phyloP scores from a whole-genome alignment of 2,797 vertebrate genomes.

The Caiman crocodilus region DNA sequence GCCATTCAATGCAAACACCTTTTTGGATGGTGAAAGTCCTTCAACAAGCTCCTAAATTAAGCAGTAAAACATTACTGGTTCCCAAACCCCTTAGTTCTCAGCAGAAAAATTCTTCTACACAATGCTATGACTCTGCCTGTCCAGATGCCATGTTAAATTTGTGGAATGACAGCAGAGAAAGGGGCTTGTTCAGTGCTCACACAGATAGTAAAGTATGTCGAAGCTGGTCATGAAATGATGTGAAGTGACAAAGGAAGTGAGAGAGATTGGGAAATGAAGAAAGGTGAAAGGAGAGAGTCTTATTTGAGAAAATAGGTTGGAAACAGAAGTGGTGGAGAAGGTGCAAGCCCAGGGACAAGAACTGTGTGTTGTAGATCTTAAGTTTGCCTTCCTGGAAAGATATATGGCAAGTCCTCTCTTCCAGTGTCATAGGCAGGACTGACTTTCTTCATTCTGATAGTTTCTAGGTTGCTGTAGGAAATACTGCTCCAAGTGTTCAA shows the following conservation, averaged over 20 bases:
- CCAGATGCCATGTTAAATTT: rapidly evolving
- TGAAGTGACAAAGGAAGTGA: not conserved
- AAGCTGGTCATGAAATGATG: conserved; percentile 42
- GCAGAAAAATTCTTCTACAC: not conserved
- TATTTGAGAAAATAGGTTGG: not conserved
- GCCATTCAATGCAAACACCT: not conserved
- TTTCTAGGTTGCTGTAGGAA: not conserved
- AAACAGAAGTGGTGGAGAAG: not conserved
- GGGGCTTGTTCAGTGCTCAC: not conserved
- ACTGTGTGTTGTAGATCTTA: not conserved
- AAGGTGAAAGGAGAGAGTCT: not conserved
- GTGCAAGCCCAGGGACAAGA: not conserved
- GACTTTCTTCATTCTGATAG: not conserved
- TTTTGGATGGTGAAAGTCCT: not conserved
- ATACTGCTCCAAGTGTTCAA: not conserved
- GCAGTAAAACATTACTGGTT: not conserved
- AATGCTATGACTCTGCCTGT: not conserved
- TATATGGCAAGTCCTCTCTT: not conserved
- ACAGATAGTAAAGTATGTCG: conserved; percentile 61
- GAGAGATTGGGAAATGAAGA: not conserved
- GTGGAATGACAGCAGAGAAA: not conserved
- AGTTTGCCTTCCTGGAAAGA: not conserved
- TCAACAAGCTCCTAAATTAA: not conserved
- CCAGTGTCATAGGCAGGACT: not conserved
- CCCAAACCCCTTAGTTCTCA: not conserved